Evolutionary conservation across 1,140 invertebrate genomes (phyloP).

Genomic region (Pseudomyrmex cubaensis): DNA sequence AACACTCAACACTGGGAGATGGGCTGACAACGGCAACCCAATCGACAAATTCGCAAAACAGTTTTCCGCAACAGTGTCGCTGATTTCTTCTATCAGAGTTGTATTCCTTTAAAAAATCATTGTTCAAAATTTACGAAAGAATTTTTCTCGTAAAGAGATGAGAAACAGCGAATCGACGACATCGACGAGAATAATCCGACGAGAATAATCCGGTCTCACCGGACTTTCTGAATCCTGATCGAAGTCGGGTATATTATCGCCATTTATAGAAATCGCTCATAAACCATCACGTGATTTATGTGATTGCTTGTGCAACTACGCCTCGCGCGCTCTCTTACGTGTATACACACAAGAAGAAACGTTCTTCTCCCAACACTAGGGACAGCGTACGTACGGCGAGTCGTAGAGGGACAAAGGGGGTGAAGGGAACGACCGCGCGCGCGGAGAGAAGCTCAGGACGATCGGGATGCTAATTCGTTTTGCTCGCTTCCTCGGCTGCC

Average conservation of each 20-base stretch:
- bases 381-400: not conserved
- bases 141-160: not conserved
- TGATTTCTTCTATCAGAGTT: too few species aligned
- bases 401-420: not conserved
- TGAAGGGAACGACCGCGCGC: conserved; percentile 27
- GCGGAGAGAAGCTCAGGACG: conserved; percentile 60
- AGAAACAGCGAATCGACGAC: not conserved
- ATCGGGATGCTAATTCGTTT: conserved; percentile 75
- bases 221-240: too few species aligned
- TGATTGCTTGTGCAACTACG: conserved; percentile 55
- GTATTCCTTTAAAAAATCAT: too few species aligned
- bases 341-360: conserved; percentile 62
- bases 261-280: conserved; percentile 72
- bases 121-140: not conserved
- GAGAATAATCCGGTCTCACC: too few species aligned
- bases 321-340: conserved; percentile 54
- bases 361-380: conserved; percentile 18
- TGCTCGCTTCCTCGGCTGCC: conserved; percentile 72
- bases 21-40: too few species aligned
- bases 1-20: too few species aligned
- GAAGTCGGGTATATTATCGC: conserved; percentile 68
- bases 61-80: too few species aligned
- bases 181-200: too few species aligned
- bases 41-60: too few species aligned
- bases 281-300: conserved; percentile 72